These are phyloP conservation scores for Cettia cetti DNA, from an alignment of 2,113 vertebrate species.

Conservation along the genomic window DNA sequence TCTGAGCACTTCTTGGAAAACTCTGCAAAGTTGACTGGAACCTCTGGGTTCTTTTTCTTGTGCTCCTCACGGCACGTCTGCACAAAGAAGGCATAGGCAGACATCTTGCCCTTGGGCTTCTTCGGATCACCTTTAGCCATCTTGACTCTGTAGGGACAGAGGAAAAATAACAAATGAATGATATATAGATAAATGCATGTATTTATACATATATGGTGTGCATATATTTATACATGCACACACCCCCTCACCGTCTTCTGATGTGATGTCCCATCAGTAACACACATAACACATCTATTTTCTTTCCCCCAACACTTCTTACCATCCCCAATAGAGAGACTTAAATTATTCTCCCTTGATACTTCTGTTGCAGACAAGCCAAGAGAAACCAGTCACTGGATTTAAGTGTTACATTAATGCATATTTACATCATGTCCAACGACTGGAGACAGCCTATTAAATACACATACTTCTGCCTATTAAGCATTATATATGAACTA, in stretches of 20 bases:
- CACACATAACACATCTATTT: background rate
- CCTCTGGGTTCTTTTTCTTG: conserved; percentile 87
- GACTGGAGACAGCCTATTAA: background rate
- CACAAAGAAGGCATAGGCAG: conserved; percentile 88
- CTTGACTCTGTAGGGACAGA: conserved; percentile 40
- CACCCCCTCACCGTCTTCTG: background rate
- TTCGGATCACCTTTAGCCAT: conserved; percentile 91
- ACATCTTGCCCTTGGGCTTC: conserved; percentile 92
- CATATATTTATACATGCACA: fast-evolving
- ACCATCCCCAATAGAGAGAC: background rate
- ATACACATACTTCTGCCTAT: background rate
- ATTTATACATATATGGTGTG: fast-evolving
- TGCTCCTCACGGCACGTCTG: conserved; percentile 88
- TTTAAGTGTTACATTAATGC: background rate
- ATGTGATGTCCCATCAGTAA: background rate
- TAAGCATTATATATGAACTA: background rate
- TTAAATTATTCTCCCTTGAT: background rate
- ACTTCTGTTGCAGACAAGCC: background rate
- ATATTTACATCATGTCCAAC: background rate
- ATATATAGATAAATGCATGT: fast-evolving
- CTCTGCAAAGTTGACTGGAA: conserved; percentile 86
- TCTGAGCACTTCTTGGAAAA: conserved; percentile 89
- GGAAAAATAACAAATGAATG: background rate
- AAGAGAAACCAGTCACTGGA: background rate
- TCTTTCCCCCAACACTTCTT: background rate